Conservation (phyloP, 2,113 vertebrate genomes). For the Felis chaus region DNA sequence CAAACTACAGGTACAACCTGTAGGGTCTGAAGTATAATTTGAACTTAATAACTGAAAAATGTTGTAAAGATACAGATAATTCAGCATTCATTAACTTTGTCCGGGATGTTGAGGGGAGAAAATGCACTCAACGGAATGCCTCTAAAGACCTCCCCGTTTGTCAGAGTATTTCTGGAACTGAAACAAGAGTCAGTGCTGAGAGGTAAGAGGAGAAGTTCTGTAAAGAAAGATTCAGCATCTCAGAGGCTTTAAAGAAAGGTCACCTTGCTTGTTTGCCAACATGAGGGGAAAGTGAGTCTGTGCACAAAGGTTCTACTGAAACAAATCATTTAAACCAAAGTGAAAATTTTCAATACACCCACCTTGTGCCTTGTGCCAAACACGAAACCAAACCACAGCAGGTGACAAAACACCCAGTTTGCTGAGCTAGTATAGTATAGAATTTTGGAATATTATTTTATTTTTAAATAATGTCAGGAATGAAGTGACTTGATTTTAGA, state of each 20-base stretch:
- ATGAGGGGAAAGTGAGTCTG: background rate
- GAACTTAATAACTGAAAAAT: constrained; percentile 21
- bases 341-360: background rate
- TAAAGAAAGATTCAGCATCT: background rate
- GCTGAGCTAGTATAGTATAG: background rate
- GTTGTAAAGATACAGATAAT: background rate
- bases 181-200: background rate
- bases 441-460: background rate
- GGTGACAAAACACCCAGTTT: background rate
- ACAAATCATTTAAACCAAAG: background rate
- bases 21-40: background rate
- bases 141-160: background rate
- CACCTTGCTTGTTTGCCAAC: background rate
- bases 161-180: background rate
- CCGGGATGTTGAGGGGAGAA: background rate
- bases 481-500: background rate
- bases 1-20: background rate
- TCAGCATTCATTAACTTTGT: background rate
- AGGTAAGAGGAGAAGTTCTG: background rate
- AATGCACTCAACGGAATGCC: background rate
- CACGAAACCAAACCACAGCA: background rate
- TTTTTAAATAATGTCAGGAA: background rate
- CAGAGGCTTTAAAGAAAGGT: constrained; percentile 1
- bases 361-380: background rate
- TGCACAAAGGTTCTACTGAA: background rate